Base-by-base conservation (phyloP, 2,797 vertebrate species). In the Tiaroga cobitis region DNA sequence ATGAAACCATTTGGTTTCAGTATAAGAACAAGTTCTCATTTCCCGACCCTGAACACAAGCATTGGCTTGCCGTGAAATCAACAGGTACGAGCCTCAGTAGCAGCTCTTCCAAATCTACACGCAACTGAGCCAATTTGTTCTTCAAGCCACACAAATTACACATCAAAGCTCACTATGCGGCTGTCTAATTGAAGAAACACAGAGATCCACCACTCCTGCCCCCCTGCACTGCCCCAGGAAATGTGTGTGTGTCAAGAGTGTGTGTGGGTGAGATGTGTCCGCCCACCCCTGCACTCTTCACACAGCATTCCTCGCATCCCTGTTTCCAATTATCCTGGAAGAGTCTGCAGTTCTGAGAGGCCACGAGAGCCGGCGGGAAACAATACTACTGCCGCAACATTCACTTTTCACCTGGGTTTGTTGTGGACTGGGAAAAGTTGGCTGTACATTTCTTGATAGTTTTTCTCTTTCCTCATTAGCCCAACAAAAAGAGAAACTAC, bases 281-380 rank as follows among this genome's bases (percentile, higher is more conserved):
- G 34, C 82, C 86, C 87, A 80, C 67, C 43, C 5, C 81, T 85
- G 79, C 65, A 84, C 81, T 65, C 84, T 72, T 88, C 84, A n/a
- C 85, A 88, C 88, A 90, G 54, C 49, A 92, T 91, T 91, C 88
- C 87, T 89, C 32, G 77, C 26, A 51, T 87, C 89, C 84, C 90
- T 90, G 91, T 90, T 92, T 92, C 87, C 90, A 91, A 91, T 92
- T 90, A 90, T 85, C 72, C 80, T 77, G 85, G 87, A 87, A 87
- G 84, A 76, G 61, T 8, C 69, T 74, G 74, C 70, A 39, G 61
- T 70, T 82, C 83, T 5, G 21, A 77, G 83, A 76, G 87, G 85
- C 77, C 65, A 34, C 32, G 74, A 51, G 85, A 88, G 67, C 67
- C 9, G 74, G 46, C 59, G 74, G 37, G 39, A 81, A 87, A 85